Conservation (phyloP, 2,797 vertebrate genomes). For the Manis pentadactyla region DNA sequence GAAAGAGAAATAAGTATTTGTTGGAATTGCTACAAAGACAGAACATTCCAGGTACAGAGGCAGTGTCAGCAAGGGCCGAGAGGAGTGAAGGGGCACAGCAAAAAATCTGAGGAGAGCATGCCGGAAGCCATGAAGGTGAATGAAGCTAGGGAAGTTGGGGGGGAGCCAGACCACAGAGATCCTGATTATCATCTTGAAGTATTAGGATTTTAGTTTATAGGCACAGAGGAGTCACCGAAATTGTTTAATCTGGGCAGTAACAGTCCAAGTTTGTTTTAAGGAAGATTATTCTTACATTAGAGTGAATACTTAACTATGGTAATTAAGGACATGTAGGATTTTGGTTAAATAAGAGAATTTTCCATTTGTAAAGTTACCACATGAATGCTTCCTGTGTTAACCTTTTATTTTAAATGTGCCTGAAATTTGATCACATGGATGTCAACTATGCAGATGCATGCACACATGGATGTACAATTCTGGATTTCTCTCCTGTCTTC, state of each 20-base stretch:
- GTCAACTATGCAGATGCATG: not conserved
- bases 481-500: not conserved
- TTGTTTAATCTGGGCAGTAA: not conserved
- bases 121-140: not conserved
- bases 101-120: not conserved
- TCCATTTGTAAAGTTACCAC: not conserved
- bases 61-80: not conserved
- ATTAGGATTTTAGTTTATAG: not conserved
- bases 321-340: not conserved
- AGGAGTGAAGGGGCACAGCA: not conserved
- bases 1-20: not conserved
- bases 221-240: not conserved
- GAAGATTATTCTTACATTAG: not conserved
- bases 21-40: not conserved
- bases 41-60: not conserved
- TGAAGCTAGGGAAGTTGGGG: not conserved
- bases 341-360: constrained; percentile 7
- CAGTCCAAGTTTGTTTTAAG: not conserved
- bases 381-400: not conserved
- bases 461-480: not conserved
- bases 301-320: not conserved
- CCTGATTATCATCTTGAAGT: not conserved
- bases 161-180: not conserved
- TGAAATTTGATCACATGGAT: not conserved
- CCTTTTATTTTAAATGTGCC: constrained; percentile 41